Evolutionary conservation across 2,113 vertebrate genomes (phyloP).

Genomic region (Terrapene triunguis): DNA sequence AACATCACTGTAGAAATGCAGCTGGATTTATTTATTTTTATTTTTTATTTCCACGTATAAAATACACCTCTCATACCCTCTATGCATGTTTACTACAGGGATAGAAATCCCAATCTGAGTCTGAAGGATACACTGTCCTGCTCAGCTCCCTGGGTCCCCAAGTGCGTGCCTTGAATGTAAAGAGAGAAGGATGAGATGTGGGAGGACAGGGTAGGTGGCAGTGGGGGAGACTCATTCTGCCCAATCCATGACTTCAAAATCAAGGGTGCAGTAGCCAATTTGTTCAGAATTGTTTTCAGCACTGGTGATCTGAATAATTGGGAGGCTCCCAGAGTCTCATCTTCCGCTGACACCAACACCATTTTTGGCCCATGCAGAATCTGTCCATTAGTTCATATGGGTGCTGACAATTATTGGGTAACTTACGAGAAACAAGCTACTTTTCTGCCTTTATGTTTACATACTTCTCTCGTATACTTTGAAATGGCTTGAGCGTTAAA

Average conservation of each 20-base stretch:
- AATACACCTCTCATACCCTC: background rate
- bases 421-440: background rate
- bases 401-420: background rate
- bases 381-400: background rate
- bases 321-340: background rate
- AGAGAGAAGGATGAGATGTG: background rate
- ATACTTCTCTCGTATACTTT: background rate
- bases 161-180: background rate
- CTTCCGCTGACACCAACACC: rapidly evolving
- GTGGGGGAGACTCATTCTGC: background rate
- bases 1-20: background rate
- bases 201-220: no score
- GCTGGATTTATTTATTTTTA: background rate
- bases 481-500: background rate
- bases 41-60: background rate
- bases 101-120: background rate
- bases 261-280: background rate
- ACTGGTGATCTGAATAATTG: background rate
- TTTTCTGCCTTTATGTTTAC: background rate
- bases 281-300: background rate
- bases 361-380: background rate
- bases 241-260: background rate
- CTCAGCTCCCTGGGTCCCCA: background rate
- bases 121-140: background rate
- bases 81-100: background rate